Base-by-base conservation (phyloP, 2,888 invertebrate species). In the Dryobota labecula region DNA sequence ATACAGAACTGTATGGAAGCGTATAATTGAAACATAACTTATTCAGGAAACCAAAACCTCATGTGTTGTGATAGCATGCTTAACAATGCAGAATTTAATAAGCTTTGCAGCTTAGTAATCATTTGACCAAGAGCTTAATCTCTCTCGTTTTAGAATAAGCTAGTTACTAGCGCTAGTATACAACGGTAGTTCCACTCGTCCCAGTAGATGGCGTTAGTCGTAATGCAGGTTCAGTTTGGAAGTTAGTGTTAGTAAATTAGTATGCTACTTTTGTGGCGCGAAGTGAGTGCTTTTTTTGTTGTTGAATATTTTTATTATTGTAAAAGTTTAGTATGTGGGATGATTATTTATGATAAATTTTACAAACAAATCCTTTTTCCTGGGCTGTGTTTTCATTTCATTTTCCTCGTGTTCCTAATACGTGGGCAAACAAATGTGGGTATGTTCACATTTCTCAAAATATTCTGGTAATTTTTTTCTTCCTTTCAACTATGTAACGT, bases 21-120 rank as follows among this genome's bases (percentile, higher is more conserved):
- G 36, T 61, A 24, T 62, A 73, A 72, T 62, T 73, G 38, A 30
- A 72, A 54, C 9, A 36, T 54, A 45, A 33, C 1, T 56, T 73
- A 72, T 72, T 45, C 30, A 72, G 33, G 38, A 11, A 41, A 47
- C 24, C 13, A n/a, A 73, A 53, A 33, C 15, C 5, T 62, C 20
- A 20, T 43, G 11, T 24, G n/a, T 72, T 45, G 43, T 51, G n/a
- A 70, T 30, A 33, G 13, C 15, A 27, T 41, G 33, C 33, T 70
- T 36, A 70, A 47, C n/a, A 36, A 43, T 71, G 41, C 49, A 53
- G 20, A 71, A 62, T 38, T 45, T 45, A 73, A 61, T 73, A 60
- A 41, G 38, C 70, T 70, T 20, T 41, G 20, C 18, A 27, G 71
- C 58, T 58, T 56, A 56, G 11, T 27, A 11, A 33, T 38, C 15